These are phyloP conservation scores for Halocynthia roretzi DNA, from an alignment of 23 tunicate genomes.

Conservation along the genomic window DNA sequence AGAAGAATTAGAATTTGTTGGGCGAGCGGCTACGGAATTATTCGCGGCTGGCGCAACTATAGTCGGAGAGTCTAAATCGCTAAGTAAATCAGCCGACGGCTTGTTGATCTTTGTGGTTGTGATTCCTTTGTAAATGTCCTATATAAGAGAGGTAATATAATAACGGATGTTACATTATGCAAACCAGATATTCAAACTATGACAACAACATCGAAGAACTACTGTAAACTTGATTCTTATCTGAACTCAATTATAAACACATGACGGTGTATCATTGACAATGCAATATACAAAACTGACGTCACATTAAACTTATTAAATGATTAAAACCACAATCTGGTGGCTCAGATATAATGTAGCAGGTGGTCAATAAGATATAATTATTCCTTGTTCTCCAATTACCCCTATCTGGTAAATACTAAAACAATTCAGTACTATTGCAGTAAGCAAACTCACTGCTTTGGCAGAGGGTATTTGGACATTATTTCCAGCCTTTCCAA, in stretches of 20 bases:
- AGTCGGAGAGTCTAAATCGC: constrained; percentile 22
- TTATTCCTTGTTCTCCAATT: not conserved
- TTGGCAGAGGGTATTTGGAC: constrained; percentile 6
- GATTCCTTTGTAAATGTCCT: constrained; percentile 6
- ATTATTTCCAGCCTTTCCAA: constrained; percentile 3
- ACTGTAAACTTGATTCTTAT: too few species aligned
- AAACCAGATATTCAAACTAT: not conserved
- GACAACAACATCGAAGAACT: too few species aligned
- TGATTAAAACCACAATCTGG: too few species aligned
- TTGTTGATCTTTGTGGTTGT: not conserved
- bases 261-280: too few species aligned
- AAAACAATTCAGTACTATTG: not conserved
- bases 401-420: not conserved
- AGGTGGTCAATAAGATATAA: not conserved
- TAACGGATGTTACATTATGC: not conserved
- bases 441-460: not conserved
- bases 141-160: not conserved
- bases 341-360: too few species aligned
- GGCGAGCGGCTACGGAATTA: not conserved
- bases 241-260: too few species aligned
- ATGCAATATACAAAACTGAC: too few species aligned
- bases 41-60: constrained; percentile 6
- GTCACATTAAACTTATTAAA: too few species aligned
- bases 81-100: constrained; percentile 24
- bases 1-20: constrained; percentile 7